phyloP scores from a whole-genome alignment of 2,888 invertebrate species.

The Parnassius smintheus region DNA sequence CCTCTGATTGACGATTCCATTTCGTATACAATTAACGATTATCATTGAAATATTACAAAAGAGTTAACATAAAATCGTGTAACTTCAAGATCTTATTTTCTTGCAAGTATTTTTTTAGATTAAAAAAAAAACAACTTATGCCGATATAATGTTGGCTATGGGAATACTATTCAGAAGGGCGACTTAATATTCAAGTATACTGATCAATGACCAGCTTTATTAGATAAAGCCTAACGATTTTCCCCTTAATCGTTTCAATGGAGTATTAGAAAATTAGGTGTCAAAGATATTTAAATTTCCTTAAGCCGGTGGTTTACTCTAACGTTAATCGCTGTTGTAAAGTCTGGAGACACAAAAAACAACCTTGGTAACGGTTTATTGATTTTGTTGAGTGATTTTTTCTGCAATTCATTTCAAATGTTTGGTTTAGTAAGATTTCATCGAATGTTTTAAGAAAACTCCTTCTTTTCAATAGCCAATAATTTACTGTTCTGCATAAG shows the following conservation, averaged over 20 bases:
- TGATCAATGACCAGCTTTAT: too few relatives aligned
- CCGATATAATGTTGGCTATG: too few relatives aligned
- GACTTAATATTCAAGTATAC: too few relatives aligned
- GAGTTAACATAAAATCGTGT: too few relatives aligned
- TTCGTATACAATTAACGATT: too few relatives aligned
- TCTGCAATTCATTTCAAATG: slow-evolving; percentile 22
- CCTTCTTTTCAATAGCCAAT: not conserved
- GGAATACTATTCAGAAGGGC: too few relatives aligned
- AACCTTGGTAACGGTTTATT: slow-evolving; percentile 21
- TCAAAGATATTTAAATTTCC: slow-evolving; percentile 5
- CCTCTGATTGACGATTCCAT: slow-evolving; percentile 9
- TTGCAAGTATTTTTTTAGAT: too few relatives aligned
- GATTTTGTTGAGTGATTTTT: slow-evolving; percentile 22
- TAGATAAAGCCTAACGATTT: too few relatives aligned
- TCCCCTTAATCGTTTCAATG: too few relatives aligned
- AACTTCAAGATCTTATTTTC: too few relatives aligned
- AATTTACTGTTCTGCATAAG: too few relatives aligned
- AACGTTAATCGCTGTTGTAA: slow-evolving; percentile 19
- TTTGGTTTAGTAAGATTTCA: slow-evolving; percentile 19
- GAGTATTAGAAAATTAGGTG: not conserved
- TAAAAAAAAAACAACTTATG: not conserved
- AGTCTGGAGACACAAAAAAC: slow-evolving; percentile 12
- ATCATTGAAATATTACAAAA: too few relatives aligned
- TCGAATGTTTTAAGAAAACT: not conserved
- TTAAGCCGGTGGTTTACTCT: slow-evolving; percentile 4